phyloP scores from a whole-genome alignment of 2,888 invertebrate species.

The Synanthedon vespiformis region DNA sequence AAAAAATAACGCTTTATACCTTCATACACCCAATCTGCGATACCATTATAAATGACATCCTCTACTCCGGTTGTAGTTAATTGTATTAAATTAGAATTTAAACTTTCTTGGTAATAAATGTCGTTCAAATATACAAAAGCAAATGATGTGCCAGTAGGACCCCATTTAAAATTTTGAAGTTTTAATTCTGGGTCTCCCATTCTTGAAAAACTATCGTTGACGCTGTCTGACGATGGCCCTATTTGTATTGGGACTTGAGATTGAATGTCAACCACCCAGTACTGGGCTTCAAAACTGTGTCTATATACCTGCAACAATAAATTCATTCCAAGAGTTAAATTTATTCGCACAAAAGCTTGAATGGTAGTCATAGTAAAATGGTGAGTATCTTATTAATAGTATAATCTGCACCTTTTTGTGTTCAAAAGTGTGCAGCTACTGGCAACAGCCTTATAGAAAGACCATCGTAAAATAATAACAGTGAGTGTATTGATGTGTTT shows the following conservation, averaged over 20 bases:
- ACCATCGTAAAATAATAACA: too few relatives aligned
- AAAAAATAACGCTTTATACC: slow-evolving; percentile 52
- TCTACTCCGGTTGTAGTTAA: slow-evolving; percentile 74
- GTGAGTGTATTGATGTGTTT: too few relatives aligned
- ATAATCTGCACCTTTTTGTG: too few relatives aligned
- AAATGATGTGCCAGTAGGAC: slow-evolving; percentile 77
- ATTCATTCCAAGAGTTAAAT: background rate
- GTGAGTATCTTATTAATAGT: too few relatives aligned
- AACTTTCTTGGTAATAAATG: slow-evolving; percentile 78
- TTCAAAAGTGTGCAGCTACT: too few relatives aligned
- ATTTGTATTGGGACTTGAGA: slow-evolving; percentile 49
- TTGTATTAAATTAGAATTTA: slow-evolving; percentile 49
- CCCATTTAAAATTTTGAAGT: slow-evolving; percentile 83
- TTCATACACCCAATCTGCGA: slow-evolving; percentile 97
- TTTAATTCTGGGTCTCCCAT: slow-evolving; percentile 36
- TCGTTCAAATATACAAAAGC: slow-evolving; percentile 81
- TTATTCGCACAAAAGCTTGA: background rate
- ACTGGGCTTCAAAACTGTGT: slow-evolving; percentile 82
- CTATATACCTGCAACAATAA: slow-evolving; percentile 75
- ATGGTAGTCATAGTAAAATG: background rate
- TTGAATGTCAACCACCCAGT: slow-evolving; percentile 75
- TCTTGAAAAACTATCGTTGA: slow-evolving; percentile 7
- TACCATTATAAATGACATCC: slow-evolving; percentile 81
- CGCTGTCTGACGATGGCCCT: slow-evolving; percentile 24
- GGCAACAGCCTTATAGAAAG: too few relatives aligned